Evolutionary conservation across 2,113 vertebrate species (phyloP), one percentile per base, ranked within the genome.

Genomic region (Excalfactoria chinensis): DNA sequence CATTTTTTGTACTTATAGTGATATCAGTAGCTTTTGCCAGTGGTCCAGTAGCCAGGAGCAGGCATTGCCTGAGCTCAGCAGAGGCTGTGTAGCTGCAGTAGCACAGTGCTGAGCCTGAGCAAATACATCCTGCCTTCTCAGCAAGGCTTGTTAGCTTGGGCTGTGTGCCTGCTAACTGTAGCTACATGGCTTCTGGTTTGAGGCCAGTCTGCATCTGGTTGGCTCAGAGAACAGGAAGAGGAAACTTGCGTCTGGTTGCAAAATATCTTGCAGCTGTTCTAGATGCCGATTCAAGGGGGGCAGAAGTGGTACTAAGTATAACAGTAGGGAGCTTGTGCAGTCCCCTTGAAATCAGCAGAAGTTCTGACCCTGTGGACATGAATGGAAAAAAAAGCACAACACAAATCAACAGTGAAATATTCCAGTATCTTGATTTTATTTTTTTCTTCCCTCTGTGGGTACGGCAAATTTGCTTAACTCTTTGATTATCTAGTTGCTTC

Each of bases 1-100:
- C 4, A 60, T 41, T 21, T 44, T 1, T 7, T 35, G 20, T 46
- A 22, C 34, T 30, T 25, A 30, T 1, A 9, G 28, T 20, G 51
- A 21, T 30, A 44, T 53, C 26, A 34, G 9, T 6, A n/a, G 3
- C 22, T 26, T 75, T 55, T 88, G 1, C 76, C 41, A 9, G 35
- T 22, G 43, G 19, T 49, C 48, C 11, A 1, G 51, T 25, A 72
- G 48, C 12, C 12, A 9, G 0, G 1, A 68, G 53, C 34, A 6
- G 4, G 51, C 0, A 1, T 6, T 48, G 26, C 6, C 8, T 0
- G 21, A 41, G 32, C 15, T 35, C 13, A 49, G 35, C 2, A 25
- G 30, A 20, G 32, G 14, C 43, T 28, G 13, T 2, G 25, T 17
- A 75, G 35, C 13, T 44, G 62, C n/a, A 18, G n/a, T 21, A 75